phyloP scores from a whole-genome alignment of 2,797 vertebrate species.

The Malacoraja senta region DNA sequence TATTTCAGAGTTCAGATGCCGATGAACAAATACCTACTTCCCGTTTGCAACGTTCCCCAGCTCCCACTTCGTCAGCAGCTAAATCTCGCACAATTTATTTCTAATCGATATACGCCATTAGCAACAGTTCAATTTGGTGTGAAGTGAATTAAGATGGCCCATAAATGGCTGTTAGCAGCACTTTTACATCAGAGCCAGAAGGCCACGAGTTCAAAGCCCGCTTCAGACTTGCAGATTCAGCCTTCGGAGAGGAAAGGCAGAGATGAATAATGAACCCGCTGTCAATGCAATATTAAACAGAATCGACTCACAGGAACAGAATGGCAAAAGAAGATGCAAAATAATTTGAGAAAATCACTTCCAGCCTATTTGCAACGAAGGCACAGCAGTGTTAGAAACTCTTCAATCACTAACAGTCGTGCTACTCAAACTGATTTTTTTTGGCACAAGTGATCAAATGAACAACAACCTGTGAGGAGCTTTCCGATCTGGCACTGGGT shows the following conservation, averaged over 20 bases:
- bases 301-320: background rate
- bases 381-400: background rate
- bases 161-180: background rate
- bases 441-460: background rate
- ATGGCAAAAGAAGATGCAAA: background rate
- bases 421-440: background rate
- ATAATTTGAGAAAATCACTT: background rate
- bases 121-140: background rate
- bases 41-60: background rate
- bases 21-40: background rate
- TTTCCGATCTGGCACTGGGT: background rate
- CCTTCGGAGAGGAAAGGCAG: background rate
- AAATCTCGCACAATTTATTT: background rate
- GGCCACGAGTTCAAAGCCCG: background rate
- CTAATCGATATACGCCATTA: background rate
- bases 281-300: background rate
- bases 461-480: background rate
- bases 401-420: background rate
- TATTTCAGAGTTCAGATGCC: background rate
- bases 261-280: background rate
- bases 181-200: background rate
- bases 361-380: background rate
- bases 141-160: background rate
- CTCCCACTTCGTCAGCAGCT: background rate
- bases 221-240: background rate